Evolutionary conservation across 1,140 invertebrate genomes (phyloP), one percentile per base, ranked within the genome.

Genomic region (Medauroidea extradentata): DNA sequence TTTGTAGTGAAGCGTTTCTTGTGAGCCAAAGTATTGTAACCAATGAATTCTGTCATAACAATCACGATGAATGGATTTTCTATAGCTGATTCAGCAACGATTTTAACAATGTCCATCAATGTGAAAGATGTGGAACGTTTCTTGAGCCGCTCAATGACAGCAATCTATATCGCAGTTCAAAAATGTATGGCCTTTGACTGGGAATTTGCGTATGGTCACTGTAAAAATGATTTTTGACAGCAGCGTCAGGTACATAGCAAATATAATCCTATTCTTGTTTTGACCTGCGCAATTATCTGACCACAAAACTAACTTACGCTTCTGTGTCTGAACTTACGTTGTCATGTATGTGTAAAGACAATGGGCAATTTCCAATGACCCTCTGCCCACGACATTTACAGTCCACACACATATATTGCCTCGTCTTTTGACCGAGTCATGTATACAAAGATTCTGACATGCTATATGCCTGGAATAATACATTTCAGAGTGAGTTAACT

Each of bases 381-480:
- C 29, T 34, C 29, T 34, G 29, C 29, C 29, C 29, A 4, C 29
- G 29, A 34, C 5, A 34, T 34, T 11, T 34, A 7, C 29, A 34
- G 29, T 34, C 29, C 29, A 34, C 29, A 34, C 29, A 34, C 29
- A 34, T 11, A 11, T 34, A 11, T 34, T 11, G 41, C 55, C 44
- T 50, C 27, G 21, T 16, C 46, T 29, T 19, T 21, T 51, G 4
- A 7, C 25, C 14, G 29, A 50, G 38, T 57, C 55, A 14, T 57
- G 55, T 53, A 57, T 57, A 24, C 55, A 27, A 21, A 53, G 34
- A 21, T 57, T 52, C 19, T 34, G 51, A 29, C 55, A 57, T 25
- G 55, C 55, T 50, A 57, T 19, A n/a, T 57, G 55, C 41, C 51
- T 43, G 7, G 44, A 53, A 24, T 57, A 57, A n/a, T 57, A 57